These are phyloP conservation scores for Pelodytes ibericus DNA, from an alignment of 2,797 vertebrate genomes.

Conservation along the genomic window DNA sequence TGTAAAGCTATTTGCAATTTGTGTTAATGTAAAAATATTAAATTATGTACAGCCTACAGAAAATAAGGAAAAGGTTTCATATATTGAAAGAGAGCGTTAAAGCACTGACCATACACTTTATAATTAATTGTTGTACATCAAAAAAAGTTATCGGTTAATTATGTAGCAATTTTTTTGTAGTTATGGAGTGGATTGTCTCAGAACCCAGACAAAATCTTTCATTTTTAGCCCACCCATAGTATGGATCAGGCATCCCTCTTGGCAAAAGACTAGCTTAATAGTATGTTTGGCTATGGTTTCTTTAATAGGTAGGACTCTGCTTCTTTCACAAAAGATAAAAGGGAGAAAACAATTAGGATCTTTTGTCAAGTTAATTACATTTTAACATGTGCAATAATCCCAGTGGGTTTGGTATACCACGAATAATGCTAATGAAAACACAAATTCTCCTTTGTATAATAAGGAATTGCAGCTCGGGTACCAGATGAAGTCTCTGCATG, in stretches of 20 bases:
- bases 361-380: slow-evolving; percentile 91
- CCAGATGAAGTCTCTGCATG: slow-evolving; percentile 70
- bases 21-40: too few species aligned
- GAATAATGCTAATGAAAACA: slow-evolving; percentile 89
- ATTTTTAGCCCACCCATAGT: not conserved
- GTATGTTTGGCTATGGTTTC: slow-evolving; percentile 55
- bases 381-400: slow-evolving; percentile 87
- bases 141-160: not conserved
- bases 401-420: slow-evolving; percentile 79
- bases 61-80: too few species aligned
- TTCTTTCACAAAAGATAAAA: slow-evolving; percentile 73
- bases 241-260: not conserved
- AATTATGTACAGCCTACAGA: too few species aligned
- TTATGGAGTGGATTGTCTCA: not conserved
- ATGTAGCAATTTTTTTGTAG: not conserved
- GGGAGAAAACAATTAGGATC: slow-evolving; percentile 87
- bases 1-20: too few species aligned
- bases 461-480: slow-evolving; percentile 70
- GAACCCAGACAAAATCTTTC: not conserved
- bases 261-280: not conserved
- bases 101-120: not conserved
- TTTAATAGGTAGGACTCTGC: slow-evolving; percentile 79
- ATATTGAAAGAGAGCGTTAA: too few species aligned
- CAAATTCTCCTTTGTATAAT: slow-evolving; percentile 84
- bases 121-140: not conserved